These are phyloP conservation scores for Rhizomys pruinosus DNA, from an alignment of 2,113 vertebrate genomes.

Conservation along the genomic window DNA sequence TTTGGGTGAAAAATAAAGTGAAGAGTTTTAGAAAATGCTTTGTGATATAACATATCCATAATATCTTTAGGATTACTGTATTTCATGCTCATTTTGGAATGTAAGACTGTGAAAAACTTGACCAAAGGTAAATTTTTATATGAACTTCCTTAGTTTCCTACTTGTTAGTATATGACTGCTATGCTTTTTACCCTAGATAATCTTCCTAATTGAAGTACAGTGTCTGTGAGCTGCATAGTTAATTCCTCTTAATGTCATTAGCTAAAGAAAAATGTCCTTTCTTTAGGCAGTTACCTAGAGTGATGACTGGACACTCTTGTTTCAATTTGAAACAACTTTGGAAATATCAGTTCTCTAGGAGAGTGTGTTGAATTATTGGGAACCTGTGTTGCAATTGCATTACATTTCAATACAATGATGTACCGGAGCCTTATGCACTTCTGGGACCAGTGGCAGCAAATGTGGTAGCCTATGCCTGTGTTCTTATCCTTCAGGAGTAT, in stretches of 20 bases:
- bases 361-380: accelerated
- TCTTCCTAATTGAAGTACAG: neutral
- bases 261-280: neutral
- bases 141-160: neutral
- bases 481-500: too few species aligned
- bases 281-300: neutral
- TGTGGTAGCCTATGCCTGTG: too few species aligned
- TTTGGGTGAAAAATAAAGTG: neutral
- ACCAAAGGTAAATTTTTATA: neutral
- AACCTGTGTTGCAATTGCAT: too few species aligned
- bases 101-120: neutral
- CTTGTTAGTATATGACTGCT: accelerated
- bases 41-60: neutral
- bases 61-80: neutral
- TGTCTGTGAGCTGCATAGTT: neutral
- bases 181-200: neutral
- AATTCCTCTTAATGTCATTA: neutral
- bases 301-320: neutral
- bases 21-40: neutral
- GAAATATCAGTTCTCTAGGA: neutral
- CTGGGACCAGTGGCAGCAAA: neutral
- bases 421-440: neutral
- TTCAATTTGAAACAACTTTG: neutral
- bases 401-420: neutral
- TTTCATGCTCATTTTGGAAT: neutral